Evolutionary conservation across 2,888 invertebrate genomes (phyloP).

Genomic region (Euplagia quadripunctaria): DNA sequence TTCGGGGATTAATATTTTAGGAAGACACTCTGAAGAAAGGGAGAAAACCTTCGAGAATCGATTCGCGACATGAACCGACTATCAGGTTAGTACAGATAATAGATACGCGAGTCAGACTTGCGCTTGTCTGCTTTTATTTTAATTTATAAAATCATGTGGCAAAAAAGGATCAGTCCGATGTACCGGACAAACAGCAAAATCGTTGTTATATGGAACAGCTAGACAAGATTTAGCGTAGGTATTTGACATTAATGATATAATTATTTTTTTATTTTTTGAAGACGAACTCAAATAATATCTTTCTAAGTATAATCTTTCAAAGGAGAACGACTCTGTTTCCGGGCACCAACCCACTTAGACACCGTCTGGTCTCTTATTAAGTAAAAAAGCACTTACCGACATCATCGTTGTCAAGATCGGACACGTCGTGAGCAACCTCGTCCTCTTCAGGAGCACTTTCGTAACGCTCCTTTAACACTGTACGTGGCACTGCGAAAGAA

Average conservation of each 20-base stretch:
- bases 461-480: conserved; percentile 93
- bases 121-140: too few relatives aligned
- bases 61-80: too few relatives aligned
- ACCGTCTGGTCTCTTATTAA: conserved; percentile 12
- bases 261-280: neutral
- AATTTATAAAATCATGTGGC: too few relatives aligned
- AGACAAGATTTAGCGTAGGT: neutral
- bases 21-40: too few relatives aligned
- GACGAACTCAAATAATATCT: neutral
- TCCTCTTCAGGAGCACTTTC: conserved; percentile 93
- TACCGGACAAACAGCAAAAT: neutral
- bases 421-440: conserved; percentile 88
- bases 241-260: neutral
- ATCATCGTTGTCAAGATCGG: conserved; percentile 83
- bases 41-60: too few relatives aligned
- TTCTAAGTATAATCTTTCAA: conserved; percentile 10
- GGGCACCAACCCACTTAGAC: neutral
- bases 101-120: too few relatives aligned
- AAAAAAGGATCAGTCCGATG: too few relatives aligned
- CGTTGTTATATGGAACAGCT: neutral
- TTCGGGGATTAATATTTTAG: too few relatives aligned
- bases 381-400: conserved; percentile 77
- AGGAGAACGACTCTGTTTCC: conserved; percentile 11
- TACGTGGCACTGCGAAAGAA: conserved; percentile 91
- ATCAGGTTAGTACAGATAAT: too few relatives aligned